phyloP scores from a whole-genome alignment of 2,888 invertebrate genomes.

The Campoletis raptor region DNA sequence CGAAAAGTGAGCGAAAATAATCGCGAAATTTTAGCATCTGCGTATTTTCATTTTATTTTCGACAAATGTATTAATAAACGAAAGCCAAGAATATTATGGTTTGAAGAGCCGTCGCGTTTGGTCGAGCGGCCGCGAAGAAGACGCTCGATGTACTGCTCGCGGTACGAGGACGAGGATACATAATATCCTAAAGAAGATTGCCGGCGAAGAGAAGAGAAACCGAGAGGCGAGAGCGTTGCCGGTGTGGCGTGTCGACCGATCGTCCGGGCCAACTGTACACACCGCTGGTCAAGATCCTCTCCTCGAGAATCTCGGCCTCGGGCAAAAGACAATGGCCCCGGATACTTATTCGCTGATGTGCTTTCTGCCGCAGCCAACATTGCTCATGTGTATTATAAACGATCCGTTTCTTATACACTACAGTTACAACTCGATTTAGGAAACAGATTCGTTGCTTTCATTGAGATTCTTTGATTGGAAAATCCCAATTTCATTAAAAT shows the following conservation, averaged over 20 bases:
- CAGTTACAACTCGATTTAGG: constrained; percentile 27
- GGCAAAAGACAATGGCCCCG: constrained; percentile 67
- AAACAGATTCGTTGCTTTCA: not conserved
- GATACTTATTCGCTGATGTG: constrained; percentile 39
- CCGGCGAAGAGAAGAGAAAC: constrained; percentile 60
- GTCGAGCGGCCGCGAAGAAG: constrained; percentile 57
- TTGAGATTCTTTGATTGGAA: not conserved
- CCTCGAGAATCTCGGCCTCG: constrained; percentile 67
- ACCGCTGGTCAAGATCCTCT: constrained; percentile 67
- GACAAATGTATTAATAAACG: constrained; percentile 25
- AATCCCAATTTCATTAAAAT: not conserved
- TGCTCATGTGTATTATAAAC: constrained; percentile 19
- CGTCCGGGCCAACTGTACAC: constrained; percentile 72
- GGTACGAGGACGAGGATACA: constrained; percentile 31
- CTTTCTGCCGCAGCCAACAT: constrained; percentile 47
- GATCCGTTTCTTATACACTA: constrained; percentile 1
- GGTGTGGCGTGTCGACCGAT: constrained; percentile 72
- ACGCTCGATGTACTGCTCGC: constrained; percentile 58
- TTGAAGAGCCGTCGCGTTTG: constrained; percentile 46
- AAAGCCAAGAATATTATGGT: constrained; percentile 47
- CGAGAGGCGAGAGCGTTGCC: constrained; percentile 48
- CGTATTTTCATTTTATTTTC: not conserved
- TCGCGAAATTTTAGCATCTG: not conserved
- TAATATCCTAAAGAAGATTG: constrained; percentile 53
- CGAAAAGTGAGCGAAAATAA: not conserved